phyloP scores from a whole-genome alignment of 2,888 invertebrate genomes.

The Leptinotarsa peninsularis region DNA sequence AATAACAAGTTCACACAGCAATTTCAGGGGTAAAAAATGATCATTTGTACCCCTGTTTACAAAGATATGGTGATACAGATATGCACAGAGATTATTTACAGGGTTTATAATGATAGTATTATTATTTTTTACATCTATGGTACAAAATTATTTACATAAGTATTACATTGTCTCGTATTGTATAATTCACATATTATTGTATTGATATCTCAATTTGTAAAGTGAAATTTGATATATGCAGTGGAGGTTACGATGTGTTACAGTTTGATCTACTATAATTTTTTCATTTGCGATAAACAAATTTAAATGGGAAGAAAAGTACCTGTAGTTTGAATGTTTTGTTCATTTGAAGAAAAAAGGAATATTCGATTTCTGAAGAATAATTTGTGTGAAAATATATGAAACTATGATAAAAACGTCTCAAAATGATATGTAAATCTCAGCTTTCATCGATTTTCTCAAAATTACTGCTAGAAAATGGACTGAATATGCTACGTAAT shows the following conservation, averaged over 20 bases:
- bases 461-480: too few species aligned
- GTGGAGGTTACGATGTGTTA: not conserved
- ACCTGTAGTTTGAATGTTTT: too few species aligned
- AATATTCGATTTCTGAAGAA: too few species aligned
- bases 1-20: slow-evolving; percentile 40
- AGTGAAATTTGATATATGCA: too few species aligned
- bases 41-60: slow-evolving; percentile 36
- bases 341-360: too few species aligned
- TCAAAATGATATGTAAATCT: too few species aligned
- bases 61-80: slow-evolving; percentile 50
- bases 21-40: slow-evolving; percentile 9
- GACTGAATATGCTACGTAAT: too few species aligned
- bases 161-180: slow-evolving; percentile 5
- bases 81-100: slow-evolving; percentile 49
- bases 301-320: too few species aligned
- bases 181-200: slow-evolving; percentile 21
- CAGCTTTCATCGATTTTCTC: too few species aligned
- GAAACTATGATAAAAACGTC: too few species aligned
- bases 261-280: not conserved
- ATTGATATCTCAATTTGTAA: not conserved
- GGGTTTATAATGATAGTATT: slow-evolving; percentile 27
- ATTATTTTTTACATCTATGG: slow-evolving; percentile 36
- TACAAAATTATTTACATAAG: slow-evolving; percentile 38
- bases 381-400: too few species aligned
- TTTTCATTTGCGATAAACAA: too few species aligned